A percentile compares a stretch with the other conserved stretches of the same genome.
phyloP scores from a whole-genome alignment of 2,797 vertebrate species.

The Austrolebias charrua region DNA sequence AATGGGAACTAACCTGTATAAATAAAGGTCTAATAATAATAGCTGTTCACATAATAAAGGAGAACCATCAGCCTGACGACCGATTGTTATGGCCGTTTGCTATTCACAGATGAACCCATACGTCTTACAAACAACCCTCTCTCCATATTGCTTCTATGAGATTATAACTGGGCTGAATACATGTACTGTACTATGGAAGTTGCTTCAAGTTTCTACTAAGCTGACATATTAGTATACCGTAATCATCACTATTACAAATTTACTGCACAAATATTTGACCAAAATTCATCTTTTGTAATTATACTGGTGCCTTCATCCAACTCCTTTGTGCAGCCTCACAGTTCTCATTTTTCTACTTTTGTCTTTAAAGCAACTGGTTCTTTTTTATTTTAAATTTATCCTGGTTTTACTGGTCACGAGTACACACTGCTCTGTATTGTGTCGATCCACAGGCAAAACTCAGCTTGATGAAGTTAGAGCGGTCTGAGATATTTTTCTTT shows the following conservation, averaged over 20 bases:
- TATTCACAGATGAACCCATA: no score
- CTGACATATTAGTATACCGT: background rate
- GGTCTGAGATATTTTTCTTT: background rate
- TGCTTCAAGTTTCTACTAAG: background rate
- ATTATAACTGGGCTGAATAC: background rate
- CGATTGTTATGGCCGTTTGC: no score
- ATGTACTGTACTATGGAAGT: background rate
- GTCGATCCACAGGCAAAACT: background rate
- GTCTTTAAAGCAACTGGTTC: no score
- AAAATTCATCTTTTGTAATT: background rate
- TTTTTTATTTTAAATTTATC: no score
- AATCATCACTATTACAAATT: no score
- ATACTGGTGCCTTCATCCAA: background rate
- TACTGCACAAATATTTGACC: no score
- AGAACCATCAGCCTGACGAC: no score
- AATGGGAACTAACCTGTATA: no score
- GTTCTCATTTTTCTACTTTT: background rate
- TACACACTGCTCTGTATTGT: no score
- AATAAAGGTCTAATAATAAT: no score
- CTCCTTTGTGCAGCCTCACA: background rate
- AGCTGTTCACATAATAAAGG: no score
- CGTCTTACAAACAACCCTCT: background rate
- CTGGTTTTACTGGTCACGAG: no score
- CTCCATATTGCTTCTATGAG: background rate
- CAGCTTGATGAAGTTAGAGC: background rate